Evolutionary conservation across 2,113 vertebrate species (phyloP).

Genomic region (Varanus komodoensis): DNA sequence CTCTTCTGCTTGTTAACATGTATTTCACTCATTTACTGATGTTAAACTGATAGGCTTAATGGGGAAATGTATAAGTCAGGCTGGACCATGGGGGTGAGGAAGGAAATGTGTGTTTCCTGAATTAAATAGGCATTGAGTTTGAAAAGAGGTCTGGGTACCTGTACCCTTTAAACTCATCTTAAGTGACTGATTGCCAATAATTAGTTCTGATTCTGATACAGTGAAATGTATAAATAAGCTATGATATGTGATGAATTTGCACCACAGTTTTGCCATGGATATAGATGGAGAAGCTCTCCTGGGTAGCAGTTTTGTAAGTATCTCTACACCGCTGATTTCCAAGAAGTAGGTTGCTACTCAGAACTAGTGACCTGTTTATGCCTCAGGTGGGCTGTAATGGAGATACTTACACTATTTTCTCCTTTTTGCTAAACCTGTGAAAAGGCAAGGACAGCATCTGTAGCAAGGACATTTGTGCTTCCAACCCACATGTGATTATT

Average conservation of each 20-base stretch:
- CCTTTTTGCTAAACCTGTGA: background rate
- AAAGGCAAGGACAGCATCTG: background rate
- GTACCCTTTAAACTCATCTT: background rate
- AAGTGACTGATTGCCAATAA: background rate
- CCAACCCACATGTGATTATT: background rate
- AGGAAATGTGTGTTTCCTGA: background rate
- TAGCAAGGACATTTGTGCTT: background rate
- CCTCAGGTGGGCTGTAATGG: background rate
- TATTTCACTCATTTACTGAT: constrained; percentile 2
- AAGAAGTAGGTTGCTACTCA: background rate
- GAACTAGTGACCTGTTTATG: background rate
- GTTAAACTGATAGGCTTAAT: background rate
- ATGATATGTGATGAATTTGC: background rate
- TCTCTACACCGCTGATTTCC: background rate
- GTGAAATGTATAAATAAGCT: background rate
- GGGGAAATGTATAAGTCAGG: background rate
- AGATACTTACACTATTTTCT: background rate
- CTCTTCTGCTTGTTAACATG: constrained; percentile 21
- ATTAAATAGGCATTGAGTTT: background rate
- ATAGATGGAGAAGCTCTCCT: background rate
- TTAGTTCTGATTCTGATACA: background rate
- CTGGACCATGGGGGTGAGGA: no score
- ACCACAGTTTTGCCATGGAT: background rate
- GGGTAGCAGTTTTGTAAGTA: background rate
- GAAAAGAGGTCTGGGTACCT: background rate